Percentiles rank a stretch among this genome's conserved stretches.
phyloP scores from a whole-genome alignment of 2,113 vertebrate genomes.

The Empidonax traillii region DNA sequence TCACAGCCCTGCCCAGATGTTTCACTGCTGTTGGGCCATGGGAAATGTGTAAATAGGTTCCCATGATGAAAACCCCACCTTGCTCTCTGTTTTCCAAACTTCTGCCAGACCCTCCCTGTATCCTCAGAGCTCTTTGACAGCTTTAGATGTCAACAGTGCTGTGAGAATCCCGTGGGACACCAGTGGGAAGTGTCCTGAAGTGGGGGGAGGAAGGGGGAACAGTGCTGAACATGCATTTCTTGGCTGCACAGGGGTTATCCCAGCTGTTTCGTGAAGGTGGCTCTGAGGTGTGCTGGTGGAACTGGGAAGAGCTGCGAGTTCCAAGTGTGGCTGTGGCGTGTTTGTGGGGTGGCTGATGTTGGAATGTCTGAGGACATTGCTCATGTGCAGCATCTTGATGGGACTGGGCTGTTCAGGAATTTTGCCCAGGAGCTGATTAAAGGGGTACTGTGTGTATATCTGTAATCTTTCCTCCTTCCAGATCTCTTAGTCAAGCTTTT shows the following conservation, averaged over 20 bases:
- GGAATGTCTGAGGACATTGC: not conserved
- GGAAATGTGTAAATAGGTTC: not conserved
- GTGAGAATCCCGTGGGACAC: not conserved
- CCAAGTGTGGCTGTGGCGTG: not conserved
- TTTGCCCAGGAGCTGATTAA: not conserved
- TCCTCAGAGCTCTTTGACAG: not conserved
- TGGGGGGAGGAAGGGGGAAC: accelerated
- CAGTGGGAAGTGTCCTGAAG: not conserved
- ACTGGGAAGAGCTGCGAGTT: not conserved
- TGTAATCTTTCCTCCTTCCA: not conserved
- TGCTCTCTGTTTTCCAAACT: not conserved
- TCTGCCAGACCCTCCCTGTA: not conserved
- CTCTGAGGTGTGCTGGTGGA: not conserved
- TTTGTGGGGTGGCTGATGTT: not conserved
- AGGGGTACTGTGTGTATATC: not conserved
- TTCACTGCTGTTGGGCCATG: not conserved
- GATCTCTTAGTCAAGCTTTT: not conserved
- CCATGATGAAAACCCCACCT: not conserved
- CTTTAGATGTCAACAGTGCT: not conserved
- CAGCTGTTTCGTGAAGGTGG: not conserved
- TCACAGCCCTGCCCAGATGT: not conserved
- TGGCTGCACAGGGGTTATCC: accelerated
- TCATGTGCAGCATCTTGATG: not conserved
- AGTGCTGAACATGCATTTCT: not conserved
- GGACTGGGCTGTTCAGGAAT: not conserved